phyloP scores from a whole-genome alignment of 1,140 invertebrate genomes.

The Saccostrea cuccullata region DNA sequence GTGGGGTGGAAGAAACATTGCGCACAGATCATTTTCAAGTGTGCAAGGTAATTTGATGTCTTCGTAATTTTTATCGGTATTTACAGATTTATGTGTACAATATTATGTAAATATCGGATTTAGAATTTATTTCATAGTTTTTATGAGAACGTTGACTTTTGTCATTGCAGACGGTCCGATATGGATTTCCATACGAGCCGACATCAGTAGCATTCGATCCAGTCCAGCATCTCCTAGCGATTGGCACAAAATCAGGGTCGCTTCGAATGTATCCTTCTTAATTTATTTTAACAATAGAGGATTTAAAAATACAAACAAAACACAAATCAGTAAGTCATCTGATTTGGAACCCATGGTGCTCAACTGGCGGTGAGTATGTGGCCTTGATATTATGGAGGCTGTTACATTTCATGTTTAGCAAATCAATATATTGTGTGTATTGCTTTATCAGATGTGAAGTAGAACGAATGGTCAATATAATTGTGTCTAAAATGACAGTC shows the following conservation, averaged over 20 bases:
- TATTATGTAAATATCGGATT: neutral
- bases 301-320: neutral
- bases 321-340: neutral
- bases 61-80: neutral
- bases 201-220: slow-evolving; percentile 98
- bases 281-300: slow-evolving; percentile 23
- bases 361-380: neutral
- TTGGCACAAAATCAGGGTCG: slow-evolving; percentile 96
- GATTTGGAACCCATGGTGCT: neutral
- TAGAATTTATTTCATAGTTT: neutral
- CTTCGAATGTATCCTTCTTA: slow-evolving; percentile 96
- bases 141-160: neutral
- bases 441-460: slow-evolving; percentile 31
- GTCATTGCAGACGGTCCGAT: slow-evolving; percentile 93
- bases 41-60: slow-evolving; percentile 66
- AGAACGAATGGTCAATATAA: slow-evolving; percentile 28
- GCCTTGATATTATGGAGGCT: slow-evolving; percentile 14
- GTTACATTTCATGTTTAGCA: slow-evolving; percentile 38
- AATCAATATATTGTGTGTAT: slow-evolving; percentile 36
- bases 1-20: slow-evolving; percentile 73
- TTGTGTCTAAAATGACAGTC: slow-evolving; percentile 14
- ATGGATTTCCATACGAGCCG: slow-evolving; percentile 99
- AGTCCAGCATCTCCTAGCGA: slow-evolving; percentile 96
- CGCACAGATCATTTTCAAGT: slow-evolving; percentile 73
- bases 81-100: slow-evolving; percentile 5